Base-by-base conservation (phyloP, 2,888 invertebrate genomes). In the Argynnis bischoffii region DNA sequence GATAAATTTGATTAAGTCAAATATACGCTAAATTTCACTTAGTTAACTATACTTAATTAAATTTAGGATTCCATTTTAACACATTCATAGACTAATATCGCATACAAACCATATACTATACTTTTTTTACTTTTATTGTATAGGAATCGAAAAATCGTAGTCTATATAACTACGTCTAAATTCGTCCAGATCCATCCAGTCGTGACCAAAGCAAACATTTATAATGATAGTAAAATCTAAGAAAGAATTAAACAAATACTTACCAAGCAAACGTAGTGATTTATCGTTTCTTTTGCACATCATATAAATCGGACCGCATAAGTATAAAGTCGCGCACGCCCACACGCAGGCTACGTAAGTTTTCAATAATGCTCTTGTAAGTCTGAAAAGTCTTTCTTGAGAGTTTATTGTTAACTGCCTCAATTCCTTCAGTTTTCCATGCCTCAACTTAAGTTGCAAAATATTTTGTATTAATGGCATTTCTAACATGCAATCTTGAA, bases 231-330 rank as follows among this genome's bases (percentile, higher is more conserved):
- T 41, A 41, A 41, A 6, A 41, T 41, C 35, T 41, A 41, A 21
- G 21, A n/a, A 8, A 15, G n/a, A 26, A 47, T 41, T 14, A 35
- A 54, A 54, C 50, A 1, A 51, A 59, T 47, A 76, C 79, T 81
- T 77, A 90, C 92, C 91, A 59, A 92, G 77, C 51, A 90, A 79
- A 31, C 91, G 79, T 41, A 87, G 74, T 26, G 82, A 80, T 1
- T 81, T 67, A 69, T 91, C 88, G 50, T 84, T 75, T 5, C 76
- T 80, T 1, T 80, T 70, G 61, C 77, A 35, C 87, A 91, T 90
- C 26, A 71, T 64, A 71, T 86, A 90, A 67, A 91, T 83, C 0
- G 90, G 87, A 67, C 79, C 81, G 60, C 84, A 85, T 8, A 90
- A 76, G 60, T 91, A 91, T 71, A 90, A 70, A 2, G 85, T 85